Base-by-base conservation (phyloP, 2,888 invertebrate genomes). In the Ceriagrion tenellum region DNA sequence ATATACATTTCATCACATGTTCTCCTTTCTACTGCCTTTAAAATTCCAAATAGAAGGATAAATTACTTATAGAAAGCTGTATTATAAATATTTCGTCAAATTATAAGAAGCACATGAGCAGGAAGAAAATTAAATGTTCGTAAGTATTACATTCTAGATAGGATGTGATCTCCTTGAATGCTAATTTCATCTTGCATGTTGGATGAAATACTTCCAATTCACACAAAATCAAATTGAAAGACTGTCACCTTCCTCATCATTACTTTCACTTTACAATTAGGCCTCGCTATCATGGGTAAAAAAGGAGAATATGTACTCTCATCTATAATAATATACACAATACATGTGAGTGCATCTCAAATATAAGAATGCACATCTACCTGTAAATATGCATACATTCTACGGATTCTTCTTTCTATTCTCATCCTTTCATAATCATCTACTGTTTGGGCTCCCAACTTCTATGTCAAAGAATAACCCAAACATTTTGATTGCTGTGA, bases 201-300 rank as follows among this genome's bases (percentile, higher is more conserved):
- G 26, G 47, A 26, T 69, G 26, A 93, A 91, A 93, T 47, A 91
- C 69, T n/a, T 81, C 30, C n/a, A 93, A 74, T 69, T 74, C n/a
- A 23, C 47, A 13, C 12, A n/a, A 55, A 89, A 35, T 81, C 81
- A 35, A 35, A 35, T 18, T 81, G 16, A 55, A 89, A 55, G 89
- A 89, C 55, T 88, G 69, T 18, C 55, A 55, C 89, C 89, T 55
- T 55, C n/a, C n/a, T 35, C 12, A n/a, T 47, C 89, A 89, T 89
- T 26, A 55, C 89, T 89, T 89, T 55, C 89, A 74, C 69, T 55
- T 93, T 26, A 74, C 47, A 69, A 55, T 93, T 93, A 93, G 93
- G 93, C 93, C 93, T 69, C 55, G 74, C 63, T 93, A 69, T 18
- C 47, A 69, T 69, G 40, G 47, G 63, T 93, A 63, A 63, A 69